Conservation (phyloP, 2,797 vertebrate genomes). For the Leptoclinus maculatus region DNA sequence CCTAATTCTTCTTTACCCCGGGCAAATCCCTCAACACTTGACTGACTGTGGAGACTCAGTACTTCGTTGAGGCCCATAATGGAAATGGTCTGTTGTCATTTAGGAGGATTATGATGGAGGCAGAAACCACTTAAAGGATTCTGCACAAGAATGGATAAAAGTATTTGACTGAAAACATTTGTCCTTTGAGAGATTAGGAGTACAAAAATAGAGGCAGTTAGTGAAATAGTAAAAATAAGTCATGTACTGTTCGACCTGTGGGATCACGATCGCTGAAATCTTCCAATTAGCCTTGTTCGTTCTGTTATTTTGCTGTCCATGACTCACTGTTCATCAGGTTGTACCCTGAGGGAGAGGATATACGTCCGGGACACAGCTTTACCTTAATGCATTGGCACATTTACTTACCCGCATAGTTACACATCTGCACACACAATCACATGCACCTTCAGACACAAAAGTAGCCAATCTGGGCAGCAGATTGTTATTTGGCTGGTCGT, state of each 20-base stretch:
- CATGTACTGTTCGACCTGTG: background rate
- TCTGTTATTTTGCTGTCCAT: background rate
- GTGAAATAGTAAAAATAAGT: background rate
- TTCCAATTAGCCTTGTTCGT: background rate
- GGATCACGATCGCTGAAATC: background rate
- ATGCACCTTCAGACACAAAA: background rate
- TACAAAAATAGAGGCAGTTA: background rate
- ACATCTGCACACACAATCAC: conserved; percentile 9
- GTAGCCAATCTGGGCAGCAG: too few relatives aligned
- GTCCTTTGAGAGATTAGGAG: conserved; percentile 23
- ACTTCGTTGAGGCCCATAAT: conserved; percentile 20
- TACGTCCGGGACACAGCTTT: conserved; percentile 19
- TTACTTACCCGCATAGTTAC: background rate
- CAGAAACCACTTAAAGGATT: conserved; percentile 30
- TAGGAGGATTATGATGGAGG: conserved; percentile 11
- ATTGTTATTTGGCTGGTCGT: background rate
- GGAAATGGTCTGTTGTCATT: conserved; percentile 35
- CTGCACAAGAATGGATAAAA: conserved; percentile 8
- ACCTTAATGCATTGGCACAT: background rate
- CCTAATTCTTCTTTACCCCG: conserved; percentile 32
- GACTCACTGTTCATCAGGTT: conserved; percentile 34
- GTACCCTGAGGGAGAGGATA: conserved; percentile 10
- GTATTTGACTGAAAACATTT: conserved; percentile 10
- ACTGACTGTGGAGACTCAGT: conserved; percentile 12
- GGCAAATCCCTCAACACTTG: conserved; percentile 29